A percentile compares a stretch with the other conserved stretches of the same genome.
Conservation (phyloP, 2,113 vertebrate species). For the cat (Felis catus) region DNA sequence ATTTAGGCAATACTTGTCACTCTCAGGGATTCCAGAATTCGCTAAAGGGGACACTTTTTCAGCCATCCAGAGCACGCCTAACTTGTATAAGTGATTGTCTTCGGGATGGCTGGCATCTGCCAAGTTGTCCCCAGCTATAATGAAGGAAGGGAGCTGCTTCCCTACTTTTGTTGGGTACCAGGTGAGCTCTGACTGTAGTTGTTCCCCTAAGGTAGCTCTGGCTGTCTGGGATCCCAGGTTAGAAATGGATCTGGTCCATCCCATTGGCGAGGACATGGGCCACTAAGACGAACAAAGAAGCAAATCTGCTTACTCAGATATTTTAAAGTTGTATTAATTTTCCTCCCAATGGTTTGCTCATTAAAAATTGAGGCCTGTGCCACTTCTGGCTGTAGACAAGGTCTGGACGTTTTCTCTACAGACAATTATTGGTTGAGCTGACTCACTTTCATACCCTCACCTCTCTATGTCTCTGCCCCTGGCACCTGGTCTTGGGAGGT, state of each 20-base stretch:
- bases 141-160: background rate
- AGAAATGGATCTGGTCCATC: background rate
- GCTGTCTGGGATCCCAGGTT: background rate
- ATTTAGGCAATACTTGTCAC: background rate
- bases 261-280: background rate
- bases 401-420: background rate
- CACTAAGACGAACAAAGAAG: background rate
- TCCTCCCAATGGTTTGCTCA: background rate
- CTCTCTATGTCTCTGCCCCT: background rate
- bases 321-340: constrained; percentile 50
- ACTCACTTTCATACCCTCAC: background rate
- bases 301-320: background rate
- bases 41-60: background rate
- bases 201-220: background rate
- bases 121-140: background rate
- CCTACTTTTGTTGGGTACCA: background rate
- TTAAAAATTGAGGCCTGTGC: background rate
- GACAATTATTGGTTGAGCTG: constrained; percentile 22
- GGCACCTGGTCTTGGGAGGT: background rate
- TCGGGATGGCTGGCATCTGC: background rate
- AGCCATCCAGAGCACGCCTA: background rate
- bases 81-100: background rate
- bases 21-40: background rate
- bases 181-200: background rate
- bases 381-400: background rate